Evolutionary conservation across 2,113 vertebrate genomes (phyloP), one percentile per base, ranked within the genome.

Genomic region (Apteryx owenii): DNA sequence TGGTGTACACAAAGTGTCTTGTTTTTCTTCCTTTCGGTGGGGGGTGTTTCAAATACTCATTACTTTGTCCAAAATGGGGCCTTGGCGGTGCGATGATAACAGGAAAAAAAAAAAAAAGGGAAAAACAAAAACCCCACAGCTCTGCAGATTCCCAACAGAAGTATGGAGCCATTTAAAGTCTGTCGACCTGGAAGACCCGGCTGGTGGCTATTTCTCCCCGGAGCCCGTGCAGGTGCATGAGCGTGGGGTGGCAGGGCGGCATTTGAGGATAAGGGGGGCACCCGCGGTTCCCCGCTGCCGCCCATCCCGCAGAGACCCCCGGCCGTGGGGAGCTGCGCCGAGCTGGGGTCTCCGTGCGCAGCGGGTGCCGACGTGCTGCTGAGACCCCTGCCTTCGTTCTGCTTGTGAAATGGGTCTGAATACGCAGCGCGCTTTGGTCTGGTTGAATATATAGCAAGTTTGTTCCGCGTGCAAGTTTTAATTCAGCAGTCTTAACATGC

Each of bases 1-100:
- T 81, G 94, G 87, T 29, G 90, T 95, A 92, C 92, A 81, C 91
- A 88, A 85, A 96, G 81, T 65, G 53, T 46, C 79, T 94, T 92
- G 79, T 62, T 93, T 95, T 95, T 19, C 82, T 80, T 81, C 72
- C 76, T 50, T 97, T 77, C 94, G 14, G 84, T 64, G 85, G 89
- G 76, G 91, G 81, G 60, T 79, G 91, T 71, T 94, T 89, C 56
- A 92, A 42, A 76, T 48, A 44, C 83, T 95, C 86, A 70, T 95
- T 87, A 71, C 72, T 88, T 53, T 69, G 68, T 78, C 76, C 88
- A 76, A 7, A 83, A 44, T n/a, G 86, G 53, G 83, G 58, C 89
- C 83, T 53, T 62, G 90, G 81, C 0, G 0, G 84, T 15, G 82
- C 70, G 79, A 48, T 42, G 89, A 10, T 75, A 61, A 70, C 0